These are phyloP conservation scores for Ornithoptera alexandrae DNA, from an alignment of 2,888 invertebrate species.

Conservation along the genomic window DNA sequence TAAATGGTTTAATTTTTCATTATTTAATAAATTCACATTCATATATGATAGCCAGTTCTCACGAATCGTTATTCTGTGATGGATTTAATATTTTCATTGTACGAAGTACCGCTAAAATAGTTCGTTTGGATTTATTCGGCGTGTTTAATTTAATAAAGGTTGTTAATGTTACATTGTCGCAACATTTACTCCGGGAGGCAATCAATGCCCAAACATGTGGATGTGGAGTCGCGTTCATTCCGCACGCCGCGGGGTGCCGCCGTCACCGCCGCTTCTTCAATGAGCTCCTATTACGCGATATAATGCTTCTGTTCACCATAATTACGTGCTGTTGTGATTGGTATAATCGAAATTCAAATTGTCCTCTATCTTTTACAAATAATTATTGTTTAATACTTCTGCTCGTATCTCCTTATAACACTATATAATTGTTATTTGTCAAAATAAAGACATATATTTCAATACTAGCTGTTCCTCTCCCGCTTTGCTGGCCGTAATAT, in stretches of 20 bases:
- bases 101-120: too few relatives aligned
- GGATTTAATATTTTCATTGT: too few relatives aligned
- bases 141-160: constrained; percentile 42
- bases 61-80: too few relatives aligned
- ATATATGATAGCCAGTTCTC: too few relatives aligned
- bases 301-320: constrained; percentile 43
- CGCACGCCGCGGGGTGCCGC: constrained; percentile 50
- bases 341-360: constrained; percentile 16
- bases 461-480: too few relatives aligned
- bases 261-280: constrained; percentile 24
- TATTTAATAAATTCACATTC: too few relatives aligned
- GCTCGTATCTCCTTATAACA: too few relatives aligned
- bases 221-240: constrained; percentile 48
- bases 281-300: constrained; percentile 36
- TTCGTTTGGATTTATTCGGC: constrained; percentile 7
- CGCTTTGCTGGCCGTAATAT: too few relatives aligned
- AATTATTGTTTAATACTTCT: too few relatives aligned
- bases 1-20: too few relatives aligned
- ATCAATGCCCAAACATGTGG: constrained; percentile 41
- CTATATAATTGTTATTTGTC: too few relatives aligned
- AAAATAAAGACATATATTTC: too few relatives aligned
- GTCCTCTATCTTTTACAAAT: background rate
- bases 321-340: constrained; percentile 35
- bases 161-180: constrained; percentile 43
- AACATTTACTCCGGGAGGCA: constrained; percentile 41